Conservation (phyloP, 37 sponge, comb jelly and placozoan species). For the Crambe crambe region DNA sequence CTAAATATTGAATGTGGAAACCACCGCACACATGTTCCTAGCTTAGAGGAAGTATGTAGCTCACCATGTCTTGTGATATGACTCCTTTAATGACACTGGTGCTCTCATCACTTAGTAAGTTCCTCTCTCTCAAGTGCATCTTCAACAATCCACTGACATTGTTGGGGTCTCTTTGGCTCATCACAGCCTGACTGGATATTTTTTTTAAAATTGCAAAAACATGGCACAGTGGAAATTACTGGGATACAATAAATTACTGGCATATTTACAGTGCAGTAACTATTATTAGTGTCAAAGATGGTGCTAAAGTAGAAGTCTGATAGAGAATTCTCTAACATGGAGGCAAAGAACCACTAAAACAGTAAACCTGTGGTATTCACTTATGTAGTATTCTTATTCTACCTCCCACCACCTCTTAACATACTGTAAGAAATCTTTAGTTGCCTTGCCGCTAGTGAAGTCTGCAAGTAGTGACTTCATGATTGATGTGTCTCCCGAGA, state of each 20-base stretch:
- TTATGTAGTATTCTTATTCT: too few relatives aligned
- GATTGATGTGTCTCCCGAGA: constrained; percentile 57
- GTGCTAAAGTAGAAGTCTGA: too few relatives aligned
- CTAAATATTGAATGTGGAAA: too few relatives aligned
- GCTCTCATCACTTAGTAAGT: constrained; percentile 14
- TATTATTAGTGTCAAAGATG: too few relatives aligned
- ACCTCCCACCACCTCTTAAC: too few relatives aligned
- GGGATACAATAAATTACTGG: too few relatives aligned
- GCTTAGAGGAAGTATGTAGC: not conserved
- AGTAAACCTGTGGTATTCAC: not conserved
- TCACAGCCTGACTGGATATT: constrained; percentile 14
- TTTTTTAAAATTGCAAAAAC: not conserved
- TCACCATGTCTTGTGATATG: constrained; percentile 21
- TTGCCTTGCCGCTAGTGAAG: constrained; percentile 24
- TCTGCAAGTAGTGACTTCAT: constrained; percentile 51
- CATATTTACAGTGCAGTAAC: too few relatives aligned
- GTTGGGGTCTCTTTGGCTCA: constrained; percentile 68
- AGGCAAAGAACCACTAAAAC: not conserved
- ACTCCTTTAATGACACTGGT: not conserved
- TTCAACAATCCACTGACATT: constrained; percentile 72
- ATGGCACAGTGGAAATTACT: not conserved
- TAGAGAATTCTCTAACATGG: too few relatives aligned
- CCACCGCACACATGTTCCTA: too few relatives aligned
- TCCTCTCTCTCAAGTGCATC: constrained; percentile 61
- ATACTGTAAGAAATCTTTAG: constrained; percentile 18